Evolutionary conservation across 2,113 vertebrate species (phyloP).

Genomic region (Cyprinodon variegatus): DNA sequence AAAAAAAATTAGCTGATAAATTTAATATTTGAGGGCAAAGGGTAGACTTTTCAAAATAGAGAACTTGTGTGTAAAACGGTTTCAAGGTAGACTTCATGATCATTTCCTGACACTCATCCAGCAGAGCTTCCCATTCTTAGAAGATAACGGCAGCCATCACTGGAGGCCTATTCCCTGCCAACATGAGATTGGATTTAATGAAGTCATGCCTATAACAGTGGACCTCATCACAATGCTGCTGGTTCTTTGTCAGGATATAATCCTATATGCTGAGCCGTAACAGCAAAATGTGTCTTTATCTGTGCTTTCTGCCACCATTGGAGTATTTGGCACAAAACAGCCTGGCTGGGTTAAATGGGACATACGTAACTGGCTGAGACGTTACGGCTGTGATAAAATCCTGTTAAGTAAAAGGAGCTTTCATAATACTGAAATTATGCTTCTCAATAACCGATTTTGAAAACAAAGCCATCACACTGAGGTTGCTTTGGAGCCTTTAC

Average conservation of each 20-base stretch:
- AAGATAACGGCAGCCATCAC: constrained; percentile 41
- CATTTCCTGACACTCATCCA: constrained; percentile 24
- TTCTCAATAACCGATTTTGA: background rate
- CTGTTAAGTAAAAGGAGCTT: constrained; percentile 24
- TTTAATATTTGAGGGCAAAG: background rate
- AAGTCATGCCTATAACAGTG: constrained; percentile 65
- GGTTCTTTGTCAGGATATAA: constrained; percentile 65
- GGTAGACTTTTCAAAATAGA: background rate
- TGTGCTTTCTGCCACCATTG: constrained; percentile 40
- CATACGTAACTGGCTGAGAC: constrained; percentile 8
- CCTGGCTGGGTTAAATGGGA: constrained; percentile 39
- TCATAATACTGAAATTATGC: constrained; percentile 2
- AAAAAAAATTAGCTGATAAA: background rate
- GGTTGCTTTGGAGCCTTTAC: background rate
- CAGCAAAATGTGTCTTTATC: constrained; percentile 52
- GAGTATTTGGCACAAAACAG: constrained; percentile 24
- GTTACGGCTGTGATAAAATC: constrained; percentile 24
- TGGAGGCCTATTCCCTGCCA: constrained; percentile 44
- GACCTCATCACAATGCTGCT: constrained; percentile 51
- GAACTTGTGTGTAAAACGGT: background rate
- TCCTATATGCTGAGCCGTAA: constrained; percentile 55
- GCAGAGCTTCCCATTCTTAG: constrained; percentile 23
- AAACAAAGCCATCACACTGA: background rate
- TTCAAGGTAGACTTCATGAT: constrained; percentile 4
- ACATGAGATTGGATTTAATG: constrained; percentile 67